Base-by-base conservation (phyloP, 1,140 invertebrate genomes). In the Heliconius melpomene region DNA sequence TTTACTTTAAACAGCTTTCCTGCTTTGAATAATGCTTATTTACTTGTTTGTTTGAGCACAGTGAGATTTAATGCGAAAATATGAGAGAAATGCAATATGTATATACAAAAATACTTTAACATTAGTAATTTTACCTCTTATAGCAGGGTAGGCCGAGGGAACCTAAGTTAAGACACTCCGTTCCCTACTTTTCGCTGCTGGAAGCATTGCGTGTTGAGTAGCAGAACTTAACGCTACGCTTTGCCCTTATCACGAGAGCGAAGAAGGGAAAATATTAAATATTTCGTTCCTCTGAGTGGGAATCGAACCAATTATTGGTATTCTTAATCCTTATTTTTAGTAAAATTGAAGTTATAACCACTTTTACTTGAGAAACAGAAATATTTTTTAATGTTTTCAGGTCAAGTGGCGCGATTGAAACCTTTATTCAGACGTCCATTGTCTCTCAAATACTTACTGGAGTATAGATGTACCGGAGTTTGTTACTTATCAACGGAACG, bases 371-470 rank as follows among this genome's bases (percentile, higher is more conserved):
- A 66, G 13, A 29, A 66, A 26, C 11, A 16, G 23, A 66, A 66
- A 66, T 66, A 66, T 66, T 66, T 66, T 66, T 66, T 16, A 66
- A 66, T 26, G 60, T 66, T 66, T 66, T 29, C 60, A 66, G 60
- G 60, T 66, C 60, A 66, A 66, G 60, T 66, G 26, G 23, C 26
- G 60, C 60, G 60, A 66, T 66, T 66, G 60, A 66, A 29, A 66
- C 13, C 26, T 66, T 26, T 66, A 66, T 66, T 29, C 60, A 26
- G 60, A 29, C 26, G 23, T 13, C 60, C 60, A 66, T 66, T 66
- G 60, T 66, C 60, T 66, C 26, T 29, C 7, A 16, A 60, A 60
- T 66, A 66, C 23, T 6, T 29, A 57, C 54, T 3, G n/a, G 54
- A 57, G 60, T 60, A 66, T 26, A 66, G 60, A 26, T 9, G 20